Conservation (phyloP, 2,888 invertebrate genomes). For the Toxonevra muliebris region DNA sequence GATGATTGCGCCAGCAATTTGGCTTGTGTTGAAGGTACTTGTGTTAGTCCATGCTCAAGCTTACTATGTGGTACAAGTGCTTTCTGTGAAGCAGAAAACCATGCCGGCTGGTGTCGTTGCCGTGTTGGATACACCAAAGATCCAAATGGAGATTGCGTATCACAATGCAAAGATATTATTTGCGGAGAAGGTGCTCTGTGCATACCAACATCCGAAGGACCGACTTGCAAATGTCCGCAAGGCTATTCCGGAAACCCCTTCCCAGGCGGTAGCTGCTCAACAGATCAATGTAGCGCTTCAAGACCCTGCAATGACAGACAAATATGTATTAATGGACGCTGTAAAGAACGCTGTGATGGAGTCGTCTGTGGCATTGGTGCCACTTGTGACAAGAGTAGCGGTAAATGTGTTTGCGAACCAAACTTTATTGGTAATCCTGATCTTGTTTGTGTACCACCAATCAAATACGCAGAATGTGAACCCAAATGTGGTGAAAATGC, state of each 20-base stretch:
- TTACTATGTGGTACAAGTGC: slow-evolving; percentile 85
- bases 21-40: slow-evolving; percentile 80
- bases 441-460: slow-evolving; percentile 88
- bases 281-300: slow-evolving; percentile 82
- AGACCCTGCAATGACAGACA: slow-evolving; percentile 81
- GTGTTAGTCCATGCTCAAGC: slow-evolving; percentile 82
- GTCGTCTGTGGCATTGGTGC: slow-evolving; percentile 90
- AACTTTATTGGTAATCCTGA: slow-evolving; percentile 91
- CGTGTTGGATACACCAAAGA: slow-evolving; percentile 83
- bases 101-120: slow-evolving; percentile 89
- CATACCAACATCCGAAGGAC: slow-evolving; percentile 83
- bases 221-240: slow-evolving; percentile 88
- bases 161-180: slow-evolving; percentile 70
- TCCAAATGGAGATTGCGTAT: slow-evolving; percentile 82
- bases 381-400: slow-evolving; percentile 80
- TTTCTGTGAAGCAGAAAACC: slow-evolving; percentile 86
- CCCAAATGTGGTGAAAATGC: slow-evolving; percentile 85
- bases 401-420: slow-evolving; percentile 86
- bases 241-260: slow-evolving; percentile 91
- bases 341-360: slow-evolving; percentile 87
- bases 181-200: slow-evolving; percentile 87
- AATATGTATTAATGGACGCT: slow-evolving; percentile 86
- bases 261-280: slow-evolving; percentile 85
- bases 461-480: slow-evolving; percentile 79
- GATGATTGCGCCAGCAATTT: slow-evolving; percentile 83